Percentiles rank a stretch among this genome's conserved stretches.
Conservation (phyloP, 2,113 vertebrate genomes). For the Eulemur macaco region DNA sequence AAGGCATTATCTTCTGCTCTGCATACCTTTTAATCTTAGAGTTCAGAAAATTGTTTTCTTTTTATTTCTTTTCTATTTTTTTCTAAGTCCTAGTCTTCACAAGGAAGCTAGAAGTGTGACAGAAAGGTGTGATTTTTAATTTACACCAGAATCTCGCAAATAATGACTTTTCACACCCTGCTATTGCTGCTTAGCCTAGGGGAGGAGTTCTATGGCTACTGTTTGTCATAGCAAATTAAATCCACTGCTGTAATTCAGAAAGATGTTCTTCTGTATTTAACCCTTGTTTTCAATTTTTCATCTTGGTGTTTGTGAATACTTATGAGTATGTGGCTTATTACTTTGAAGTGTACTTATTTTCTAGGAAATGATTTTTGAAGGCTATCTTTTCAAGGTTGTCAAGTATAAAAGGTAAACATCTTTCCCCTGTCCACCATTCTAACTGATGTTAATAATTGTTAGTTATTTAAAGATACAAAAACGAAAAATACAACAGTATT, state of each 20-base stretch:
- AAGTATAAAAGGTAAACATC: constrained; percentile 1
- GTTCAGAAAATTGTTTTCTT: constrained; percentile 34
- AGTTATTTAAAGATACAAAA: constrained; percentile 10
- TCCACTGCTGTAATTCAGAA: constrained; percentile 68
- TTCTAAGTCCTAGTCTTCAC: constrained; percentile 67
- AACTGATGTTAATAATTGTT: constrained; percentile 14
- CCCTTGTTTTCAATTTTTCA: constrained; percentile 74
- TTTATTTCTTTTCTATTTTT: not conserved
- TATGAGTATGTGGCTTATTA: not conserved
- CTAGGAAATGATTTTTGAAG: constrained; percentile 61
- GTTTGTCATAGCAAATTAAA: constrained; percentile 83
- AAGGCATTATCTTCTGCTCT: constrained; percentile 55
- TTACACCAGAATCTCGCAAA: constrained; percentile 85
- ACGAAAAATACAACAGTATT: not conserved
- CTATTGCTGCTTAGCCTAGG: constrained; percentile 78
- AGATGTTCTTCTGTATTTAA: constrained; percentile 78
- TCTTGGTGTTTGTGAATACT: not conserved
- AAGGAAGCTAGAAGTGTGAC: constrained; percentile 85
- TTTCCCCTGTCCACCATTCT: not conserved
- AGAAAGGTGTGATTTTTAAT: constrained; percentile 89
- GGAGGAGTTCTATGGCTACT: constrained; percentile 82
- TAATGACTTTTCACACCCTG: constrained; percentile 88
- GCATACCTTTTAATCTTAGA: constrained; percentile 67
- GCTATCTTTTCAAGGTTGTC: not conserved
- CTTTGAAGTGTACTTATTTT: constrained; percentile 53